These are phyloP conservation scores for Megaceryle torquata DNA, from an alignment of 2,113 vertebrate genomes.

Conservation along the genomic window DNA sequence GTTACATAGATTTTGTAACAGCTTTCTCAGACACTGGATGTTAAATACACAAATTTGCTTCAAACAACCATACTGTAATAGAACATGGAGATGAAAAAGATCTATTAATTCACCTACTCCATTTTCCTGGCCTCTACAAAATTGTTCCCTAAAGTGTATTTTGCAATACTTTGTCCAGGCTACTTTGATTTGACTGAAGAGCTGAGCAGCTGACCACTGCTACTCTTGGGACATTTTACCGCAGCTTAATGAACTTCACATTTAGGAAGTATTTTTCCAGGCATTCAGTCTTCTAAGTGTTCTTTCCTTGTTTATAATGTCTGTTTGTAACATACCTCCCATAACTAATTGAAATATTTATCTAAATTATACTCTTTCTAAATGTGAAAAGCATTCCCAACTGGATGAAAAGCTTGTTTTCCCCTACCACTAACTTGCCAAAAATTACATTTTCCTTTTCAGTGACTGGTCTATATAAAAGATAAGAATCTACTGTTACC, in stretches of 20 bases:
- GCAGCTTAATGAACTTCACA: neutral
- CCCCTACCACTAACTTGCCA: neutral
- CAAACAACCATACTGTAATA: neutral
- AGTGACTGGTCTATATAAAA: neutral
- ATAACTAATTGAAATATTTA: neutral
- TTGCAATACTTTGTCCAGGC: neutral
- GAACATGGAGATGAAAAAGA: neutral
- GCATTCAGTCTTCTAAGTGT: neutral
- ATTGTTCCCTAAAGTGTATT: slow-evolving; percentile 6
- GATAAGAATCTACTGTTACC: neutral
- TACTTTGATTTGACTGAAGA: neutral
- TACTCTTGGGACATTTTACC: neutral
- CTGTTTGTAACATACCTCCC: neutral
- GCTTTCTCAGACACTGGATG: neutral
- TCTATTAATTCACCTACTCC: neutral
- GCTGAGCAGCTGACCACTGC: neutral
- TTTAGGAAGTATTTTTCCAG: slow-evolving; percentile 14
- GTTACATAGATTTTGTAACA: neutral
- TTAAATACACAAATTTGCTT: slow-evolving; percentile 10
- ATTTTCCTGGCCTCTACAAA: neutral
- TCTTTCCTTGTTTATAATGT: neutral
- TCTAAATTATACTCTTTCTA: neutral
- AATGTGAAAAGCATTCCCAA: neutral
- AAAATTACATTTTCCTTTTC: neutral
- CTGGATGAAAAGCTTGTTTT: neutral